Conservation (phyloP, 2,113 vertebrate species). For the Eudorcas thomsonii region DNA sequence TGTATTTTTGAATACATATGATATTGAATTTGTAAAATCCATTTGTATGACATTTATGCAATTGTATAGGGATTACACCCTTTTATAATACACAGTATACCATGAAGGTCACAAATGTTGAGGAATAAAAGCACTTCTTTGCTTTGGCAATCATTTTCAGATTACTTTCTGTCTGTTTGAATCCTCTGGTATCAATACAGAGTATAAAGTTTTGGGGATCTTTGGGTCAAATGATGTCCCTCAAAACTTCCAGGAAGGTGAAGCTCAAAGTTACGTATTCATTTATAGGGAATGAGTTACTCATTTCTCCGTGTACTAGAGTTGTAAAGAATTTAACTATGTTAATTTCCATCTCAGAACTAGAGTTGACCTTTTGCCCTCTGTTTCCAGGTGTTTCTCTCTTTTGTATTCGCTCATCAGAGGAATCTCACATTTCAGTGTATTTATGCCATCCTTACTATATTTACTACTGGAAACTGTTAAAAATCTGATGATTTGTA, state of each 20-base stretch:
- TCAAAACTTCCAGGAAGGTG: slow-evolving; percentile 18
- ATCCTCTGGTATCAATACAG: neutral
- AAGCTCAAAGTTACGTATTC: neutral
- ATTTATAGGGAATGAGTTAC: neutral
- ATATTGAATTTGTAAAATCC: slow-evolving; percentile 66
- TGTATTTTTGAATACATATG: slow-evolving; percentile 69
- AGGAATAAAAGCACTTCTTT: slow-evolving; percentile 34
- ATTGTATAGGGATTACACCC: slow-evolving; percentile 42
- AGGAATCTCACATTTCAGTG: slow-evolving; percentile 73
- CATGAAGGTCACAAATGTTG: neutral
- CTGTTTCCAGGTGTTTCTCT: slow-evolving; percentile 76
- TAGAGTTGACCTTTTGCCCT: slow-evolving; percentile 53
- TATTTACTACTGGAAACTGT: slow-evolving; percentile 77
- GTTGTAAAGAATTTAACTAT: neutral
- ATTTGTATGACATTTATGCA: slow-evolving; percentile 70
- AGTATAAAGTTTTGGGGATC: slow-evolving; percentile 18
- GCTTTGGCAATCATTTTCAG: slow-evolving; percentile 56
- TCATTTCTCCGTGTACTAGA: neutral
- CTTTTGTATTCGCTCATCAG: slow-evolving; percentile 78
- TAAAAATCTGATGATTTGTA: slow-evolving; percentile 78
- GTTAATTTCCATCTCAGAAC: slow-evolving; percentile 44
- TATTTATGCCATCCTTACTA: slow-evolving; percentile 74
- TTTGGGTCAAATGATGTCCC: neutral
- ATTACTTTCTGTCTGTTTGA: neutral
- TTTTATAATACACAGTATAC: slow-evolving; percentile 55